These are phyloP conservation scores for Blennius ocellaris DNA, from an alignment of 2,113 vertebrate genomes.

Conservation along the genomic window DNA sequence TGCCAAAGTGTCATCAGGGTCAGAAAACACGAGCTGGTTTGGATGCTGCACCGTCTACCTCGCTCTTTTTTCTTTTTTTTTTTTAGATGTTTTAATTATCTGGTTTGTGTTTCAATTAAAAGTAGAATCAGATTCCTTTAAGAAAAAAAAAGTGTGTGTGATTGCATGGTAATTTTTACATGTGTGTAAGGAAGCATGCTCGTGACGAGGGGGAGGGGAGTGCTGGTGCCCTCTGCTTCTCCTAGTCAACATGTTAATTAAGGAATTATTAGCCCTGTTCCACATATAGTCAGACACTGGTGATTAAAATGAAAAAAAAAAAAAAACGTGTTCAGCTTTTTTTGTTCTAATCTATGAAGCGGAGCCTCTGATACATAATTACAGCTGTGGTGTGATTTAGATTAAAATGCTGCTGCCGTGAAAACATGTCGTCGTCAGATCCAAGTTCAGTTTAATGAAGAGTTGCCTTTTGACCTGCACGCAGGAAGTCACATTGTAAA, in stretches of 20 bases:
- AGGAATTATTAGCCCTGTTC: slow-evolving; percentile 80
- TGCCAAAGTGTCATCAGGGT: no score
- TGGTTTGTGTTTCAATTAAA: slow-evolving; percentile 20
- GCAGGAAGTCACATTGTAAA: slow-evolving; percentile 3
- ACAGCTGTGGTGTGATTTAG: slow-evolving; percentile 65
- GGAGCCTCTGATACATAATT: slow-evolving; percentile 73
- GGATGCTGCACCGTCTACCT: no score
- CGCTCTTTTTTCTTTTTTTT: no score
- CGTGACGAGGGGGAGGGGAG: slow-evolving; percentile 39
- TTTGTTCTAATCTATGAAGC: slow-evolving; percentile 68
- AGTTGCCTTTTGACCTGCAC: slow-evolving; percentile 8
- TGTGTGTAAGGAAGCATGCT: slow-evolving; percentile 14
- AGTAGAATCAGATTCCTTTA: background rate
- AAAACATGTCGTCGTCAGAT: slow-evolving; percentile 49
- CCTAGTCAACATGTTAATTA: slow-evolving; percentile 83
- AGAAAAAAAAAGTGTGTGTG: background rate
- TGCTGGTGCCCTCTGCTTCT: slow-evolving; percentile 62
- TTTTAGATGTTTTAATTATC: background rate
- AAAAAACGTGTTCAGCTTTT: slow-evolving; percentile 63
- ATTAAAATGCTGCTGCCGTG: slow-evolving; percentile 61
- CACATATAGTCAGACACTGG: slow-evolving; percentile 60
- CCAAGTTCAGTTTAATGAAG: slow-evolving; percentile 20
- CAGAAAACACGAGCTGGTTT: no score
- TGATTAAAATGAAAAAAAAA: slow-evolving; percentile 82
- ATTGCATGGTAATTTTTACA: no score